Evolutionary conservation across 2,113 vertebrate species (phyloP), one percentile per base, ranked within the genome.

Genomic region (Thamnaconus septentrionalis): DNA sequence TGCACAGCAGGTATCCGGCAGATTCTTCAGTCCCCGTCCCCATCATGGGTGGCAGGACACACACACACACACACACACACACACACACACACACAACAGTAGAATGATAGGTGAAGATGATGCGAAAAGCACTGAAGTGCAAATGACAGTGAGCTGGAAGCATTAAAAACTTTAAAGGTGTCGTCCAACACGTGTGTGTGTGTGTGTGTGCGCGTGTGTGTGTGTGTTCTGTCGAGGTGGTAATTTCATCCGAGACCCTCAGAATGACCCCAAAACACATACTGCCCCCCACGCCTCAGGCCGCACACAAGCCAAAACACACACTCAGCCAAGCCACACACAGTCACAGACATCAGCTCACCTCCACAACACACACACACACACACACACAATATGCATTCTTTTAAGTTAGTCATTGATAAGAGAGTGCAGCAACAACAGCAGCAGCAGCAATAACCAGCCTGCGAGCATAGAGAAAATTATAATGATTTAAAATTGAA

Each of bases 21-120:
- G 71, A 85, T 88, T 83, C 65, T 83, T 81, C 5, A 43, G 62
- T 73, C 54, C 39, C 57, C 2, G 61, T 71, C 64, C 78, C 47
- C 85, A 39, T 89, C 84, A 73, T 90, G 90, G 90, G 89, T 91
- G 89, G 89, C 71, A 64, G 43, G 41, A 53, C 31, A n/a, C 31
- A 53, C 39, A 64, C 39, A 64, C 40, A 53, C 60, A 59, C 18
- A 75, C 45, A 46, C 54, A 12, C 48, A 40, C 18, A 31, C 9
- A 31, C 49, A 56, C 44, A 45, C 52, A 66, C 65, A 41, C 46
- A 42, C 75, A 44, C 64, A 82, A 40, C 76, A 74, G 72, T 52
- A 41, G 31, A 64, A 55, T 68, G 64, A 79, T 56, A 63, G 63
- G 81, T 65, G 67, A 62, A 82, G 78, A 69, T 44, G 63, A 79